A percentile compares a stretch with the other conserved stretches of the same genome.
Conservation (phyloP, 1,140 invertebrate genomes). For the Helicoverpa zea region DNA sequence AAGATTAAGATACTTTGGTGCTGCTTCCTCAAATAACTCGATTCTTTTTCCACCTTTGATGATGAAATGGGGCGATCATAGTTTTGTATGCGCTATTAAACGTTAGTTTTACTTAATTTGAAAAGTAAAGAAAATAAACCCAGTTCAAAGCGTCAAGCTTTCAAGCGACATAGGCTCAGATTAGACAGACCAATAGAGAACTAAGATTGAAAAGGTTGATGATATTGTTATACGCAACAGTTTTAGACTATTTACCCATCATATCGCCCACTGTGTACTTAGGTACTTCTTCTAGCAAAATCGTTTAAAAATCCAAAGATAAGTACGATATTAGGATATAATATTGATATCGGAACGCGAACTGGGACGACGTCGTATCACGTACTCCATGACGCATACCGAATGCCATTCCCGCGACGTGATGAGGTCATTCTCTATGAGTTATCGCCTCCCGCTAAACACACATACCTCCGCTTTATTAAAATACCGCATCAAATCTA, state of each 20-base stretch:
- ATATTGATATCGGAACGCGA: constrained; percentile 37
- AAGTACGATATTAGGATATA: constrained; percentile 47
- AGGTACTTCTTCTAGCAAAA: neutral
- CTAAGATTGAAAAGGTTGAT: too few species aligned
- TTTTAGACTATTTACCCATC: neutral
- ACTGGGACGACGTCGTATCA: constrained; percentile 64
- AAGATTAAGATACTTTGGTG: neutral
- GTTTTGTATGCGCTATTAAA: neutral
- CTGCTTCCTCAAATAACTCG: neutral
- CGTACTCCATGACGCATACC: constrained; percentile 65
- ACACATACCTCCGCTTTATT: constrained; percentile 62
- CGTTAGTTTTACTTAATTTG: too few species aligned
- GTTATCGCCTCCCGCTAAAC: constrained; percentile 57
- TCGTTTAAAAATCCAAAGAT: constrained; percentile 25
- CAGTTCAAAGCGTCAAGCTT: too few species aligned
- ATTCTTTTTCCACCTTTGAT: neutral
- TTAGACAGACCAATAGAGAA: too few species aligned
- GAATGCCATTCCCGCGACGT: constrained; percentile 61
- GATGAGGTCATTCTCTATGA: constrained; percentile 64
- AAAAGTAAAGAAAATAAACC: too few species aligned
- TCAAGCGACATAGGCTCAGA: too few species aligned
- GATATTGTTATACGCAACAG: neutral
- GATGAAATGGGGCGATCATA: neutral
- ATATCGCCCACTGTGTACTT: neutral
- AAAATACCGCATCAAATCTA: constrained; percentile 56